phyloP scores from a whole-genome alignment of 2,797 vertebrate species.

The Ptychadena robeensis region DNA sequence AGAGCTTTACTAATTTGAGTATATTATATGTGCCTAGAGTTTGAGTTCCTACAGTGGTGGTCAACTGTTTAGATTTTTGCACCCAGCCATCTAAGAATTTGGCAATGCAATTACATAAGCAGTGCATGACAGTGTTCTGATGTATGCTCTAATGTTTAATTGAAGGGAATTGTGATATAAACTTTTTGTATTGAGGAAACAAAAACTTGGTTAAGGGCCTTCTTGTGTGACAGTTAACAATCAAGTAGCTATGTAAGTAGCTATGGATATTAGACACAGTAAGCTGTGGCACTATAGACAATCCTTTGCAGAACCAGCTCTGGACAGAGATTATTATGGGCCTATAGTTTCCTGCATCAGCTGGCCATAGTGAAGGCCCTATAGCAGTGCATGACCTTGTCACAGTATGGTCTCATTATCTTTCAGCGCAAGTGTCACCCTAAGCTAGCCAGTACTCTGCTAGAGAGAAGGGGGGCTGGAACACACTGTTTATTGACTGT shows the following conservation, averaged over 20 bases:
- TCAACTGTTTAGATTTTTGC: no score
- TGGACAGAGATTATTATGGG: conserved; percentile 2
- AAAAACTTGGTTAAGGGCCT: no score
- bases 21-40: no score
- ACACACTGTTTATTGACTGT: not conserved
- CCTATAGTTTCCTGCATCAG: conserved; percentile 46
- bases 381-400: conserved; percentile 51
- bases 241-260: no score
- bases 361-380: conserved; percentile 38
- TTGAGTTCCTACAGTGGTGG: no score
- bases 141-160: no score
- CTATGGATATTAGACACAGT: not conserved
- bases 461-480: not conserved
- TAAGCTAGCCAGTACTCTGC: conserved; percentile 30
- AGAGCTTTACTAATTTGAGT: no score
- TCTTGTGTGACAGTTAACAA: not conserved
- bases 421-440: conserved; percentile 43
- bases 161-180: no score
- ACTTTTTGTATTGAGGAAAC: no score
- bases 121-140: no score
- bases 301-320: not conserved
- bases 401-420: conserved; percentile 43
- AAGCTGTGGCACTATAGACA: not conserved
- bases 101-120: no score
- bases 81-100: no score